Evolutionary conservation across 2,888 invertebrate species (phyloP), one percentile per base, ranked within the genome.

Genomic region (Sinodicranocentrus sp.): DNA sequence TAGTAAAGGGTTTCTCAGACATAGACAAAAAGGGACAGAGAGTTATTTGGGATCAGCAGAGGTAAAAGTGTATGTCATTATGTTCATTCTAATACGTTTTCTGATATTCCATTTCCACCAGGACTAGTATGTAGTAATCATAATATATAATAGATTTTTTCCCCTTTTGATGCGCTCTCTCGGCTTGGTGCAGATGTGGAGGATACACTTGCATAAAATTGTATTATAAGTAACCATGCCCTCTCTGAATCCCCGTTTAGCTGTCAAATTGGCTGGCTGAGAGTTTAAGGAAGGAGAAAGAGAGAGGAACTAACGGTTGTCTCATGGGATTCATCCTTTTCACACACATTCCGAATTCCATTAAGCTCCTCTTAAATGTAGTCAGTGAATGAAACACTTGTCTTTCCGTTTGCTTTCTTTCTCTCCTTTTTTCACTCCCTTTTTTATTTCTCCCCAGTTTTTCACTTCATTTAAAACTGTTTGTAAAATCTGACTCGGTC

Each of bases 291-390:
- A 61, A 65, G 13, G 28, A 44, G 23, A 48, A 63, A 15, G 65
- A 48, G 25, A 75, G 43, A 77, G 59, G 68, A 68, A 68, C 67
- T 54, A 77, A 77, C 77, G 59, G 57, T 44, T 68, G 25, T 77
- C 77, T 77, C 77, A 77, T 68, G 68, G 68, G 68, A 77, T 68
- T 67, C 68, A 68, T 68, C 77, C 68, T 77, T 77, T 68, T 67
- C 68, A 77, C 77, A 77, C 67, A 77, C 77, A 57, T 68, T 57
- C 77, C 26, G 59, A 68, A 77, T 77, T 76, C 76, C 76, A 77
- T 68, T 77, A 77, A 77, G 68, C 52, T 39, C 68, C 77, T 26
- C 77, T 77, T 68, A 77, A 77, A 77, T 65, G 59, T 57, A 77
- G 77, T 43, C 57, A 77, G 54, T 65, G 76, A 76, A 76, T 67